A percentile compares a stretch with the other conserved stretches of the same genome.
Conservation (phyloP, 2,888 invertebrate species). For the Ptilodon capucinus region DNA sequence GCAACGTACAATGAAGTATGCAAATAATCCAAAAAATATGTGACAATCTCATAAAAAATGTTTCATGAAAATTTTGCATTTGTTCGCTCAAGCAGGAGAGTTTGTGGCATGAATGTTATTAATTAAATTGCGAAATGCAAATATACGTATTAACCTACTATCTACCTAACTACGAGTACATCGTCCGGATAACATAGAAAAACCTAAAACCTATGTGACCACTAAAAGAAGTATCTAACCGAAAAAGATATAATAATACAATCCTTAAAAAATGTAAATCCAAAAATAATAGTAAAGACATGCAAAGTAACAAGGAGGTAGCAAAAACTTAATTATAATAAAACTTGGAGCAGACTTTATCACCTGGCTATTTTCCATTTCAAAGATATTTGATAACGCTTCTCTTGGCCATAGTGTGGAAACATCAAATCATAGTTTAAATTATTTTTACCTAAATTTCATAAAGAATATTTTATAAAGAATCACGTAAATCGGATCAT, state of each 20-base stretch:
- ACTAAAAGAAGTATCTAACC: too few relatives aligned
- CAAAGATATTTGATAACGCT: neutral
- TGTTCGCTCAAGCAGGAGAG: constrained; percentile 9
- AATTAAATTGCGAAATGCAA: constrained; percentile 35
- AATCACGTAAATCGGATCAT: too few relatives aligned
- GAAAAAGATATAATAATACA: too few relatives aligned
- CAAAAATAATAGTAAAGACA: neutral
- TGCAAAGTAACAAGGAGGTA: neutral
- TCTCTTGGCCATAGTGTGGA: neutral
- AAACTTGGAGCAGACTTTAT: neutral
- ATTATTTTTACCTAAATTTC: too few relatives aligned
- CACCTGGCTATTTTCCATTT: neutral
- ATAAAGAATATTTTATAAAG: too few relatives aligned
- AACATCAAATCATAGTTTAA: too few relatives aligned
- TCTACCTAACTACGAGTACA: too few relatives aligned
- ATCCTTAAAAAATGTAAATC: too few relatives aligned
- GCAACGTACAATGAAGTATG: constrained; percentile 4
- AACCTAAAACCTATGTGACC: neutral
- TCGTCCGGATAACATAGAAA: neutral
- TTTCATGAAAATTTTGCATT: constrained; percentile 21
- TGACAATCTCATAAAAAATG: constrained; percentile 22
- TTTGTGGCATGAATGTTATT: constrained; percentile 23
- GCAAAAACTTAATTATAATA: neutral
- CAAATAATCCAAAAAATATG: constrained; percentile 25
- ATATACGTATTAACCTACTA: too few relatives aligned